Base-by-base conservation (phyloP, 2,113 vertebrate genomes). In the Phoxinus phoxinus region DNA sequence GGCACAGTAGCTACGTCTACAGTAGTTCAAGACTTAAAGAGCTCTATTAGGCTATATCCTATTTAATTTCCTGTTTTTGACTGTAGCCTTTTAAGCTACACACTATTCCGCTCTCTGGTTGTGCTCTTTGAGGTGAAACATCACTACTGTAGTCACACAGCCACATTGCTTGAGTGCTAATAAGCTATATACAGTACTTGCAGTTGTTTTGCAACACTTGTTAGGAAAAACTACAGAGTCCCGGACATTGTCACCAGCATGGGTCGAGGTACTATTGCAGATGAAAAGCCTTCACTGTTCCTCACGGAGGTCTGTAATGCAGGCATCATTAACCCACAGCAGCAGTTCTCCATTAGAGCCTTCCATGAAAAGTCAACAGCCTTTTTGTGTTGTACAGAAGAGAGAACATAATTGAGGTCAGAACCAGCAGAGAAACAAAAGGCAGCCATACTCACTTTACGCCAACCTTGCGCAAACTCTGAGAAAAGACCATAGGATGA, bases 381-480 rank as follows among this genome's bases (percentile, higher is more conserved):
- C 35, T 72, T 76, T 83, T 53, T 72, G 65, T 53, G 41, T 63
- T 74, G 27, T 63, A 56, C 37, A 78, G 58, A 78, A 46, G 75
- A 80, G 30, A 86, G 84, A 37, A 53, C 53, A 80, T 80, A 83
- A 80, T 86, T 81, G 63, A 79, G 78, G 46, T 84, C 80, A 84
- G 69, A 41, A 48, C 19, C 44, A 75, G 46, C 12, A 59, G 23
- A 73, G 32, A n/a, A 63, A 86, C 63, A 82, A 83, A 79, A 83
- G 76, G 44, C 82, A 75, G 59, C 76, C 56, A 51, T 72, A 86
- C n/a, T 76, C 56, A 53, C 30, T 37, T 15, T 53, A 56, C 19
- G 11, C 80, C 74, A 85, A 83, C 35, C 80, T n/a, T 27, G 58
- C 56, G 23, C 30, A 72, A 83, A 48, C 11, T 30, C 3, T 1